Evolutionary conservation across 2,888 invertebrate species (phyloP), one percentile per base, ranked within the genome.

Genomic region (Brachypterus glaber): DNA sequence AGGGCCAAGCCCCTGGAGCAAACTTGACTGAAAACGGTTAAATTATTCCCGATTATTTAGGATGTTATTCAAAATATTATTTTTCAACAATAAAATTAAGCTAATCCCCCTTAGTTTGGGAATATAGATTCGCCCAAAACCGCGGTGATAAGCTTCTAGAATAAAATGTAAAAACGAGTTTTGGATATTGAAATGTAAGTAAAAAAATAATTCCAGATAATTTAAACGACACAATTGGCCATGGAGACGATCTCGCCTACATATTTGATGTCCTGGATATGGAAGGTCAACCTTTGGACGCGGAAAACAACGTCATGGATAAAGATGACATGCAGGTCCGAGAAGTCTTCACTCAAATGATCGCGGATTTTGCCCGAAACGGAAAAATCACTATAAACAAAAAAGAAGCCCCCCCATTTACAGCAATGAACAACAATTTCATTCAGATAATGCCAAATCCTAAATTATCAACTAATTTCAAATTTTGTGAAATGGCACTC

Each of bases 231-330:
- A 55, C 71, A 59, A 72, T 76, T 1, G 69, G 74, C 1, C 83
- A 84, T 52, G 83, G 83, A 1, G 83, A 84, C 51, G 84, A 84
- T 51, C 59, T 84, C 16, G 74, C 76, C 0, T 83, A 79, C 52
- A 65, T 84, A 51, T 84, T 84, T 52, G 79, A 82, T 54, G 72
- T 75, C 0, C 65, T 75, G 27, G 73, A 79, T 43, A 58, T 74
- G 0, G 70, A 73, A 31, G 81, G 81, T 0, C 70, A 70, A 12
- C 66, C 75, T 0, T 42, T 77, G 14, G 63, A 51, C 12, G 40
- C 44, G 1, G 38, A 59, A 2, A 64, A 60, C 1, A 65, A 61
- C 1, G 51, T 64, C 3, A 44, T 57, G 14, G 70, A 66, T 3
- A 59, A 67, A 11, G 72, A 74, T 4, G 85, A 85, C 51, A 62